phyloP scores from a whole-genome alignment of 1,140 invertebrate genomes.

The Lordiphosa collinella region DNA sequence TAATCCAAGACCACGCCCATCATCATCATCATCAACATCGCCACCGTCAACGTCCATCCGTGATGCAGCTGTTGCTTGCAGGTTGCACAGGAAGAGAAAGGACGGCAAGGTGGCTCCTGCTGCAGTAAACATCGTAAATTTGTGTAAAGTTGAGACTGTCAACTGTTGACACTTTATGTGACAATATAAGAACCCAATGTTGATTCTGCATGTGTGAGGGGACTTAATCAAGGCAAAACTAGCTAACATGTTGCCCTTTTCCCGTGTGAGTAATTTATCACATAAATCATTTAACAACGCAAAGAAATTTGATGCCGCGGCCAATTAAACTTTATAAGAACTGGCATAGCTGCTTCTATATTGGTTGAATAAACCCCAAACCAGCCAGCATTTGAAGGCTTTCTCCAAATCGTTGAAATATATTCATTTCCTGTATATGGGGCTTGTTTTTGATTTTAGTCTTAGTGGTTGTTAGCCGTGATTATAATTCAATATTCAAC shows the following conservation, averaged over 20 bases:
- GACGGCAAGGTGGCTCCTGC: neutral
- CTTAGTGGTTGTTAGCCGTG: too few species aligned
- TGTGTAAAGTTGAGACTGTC: constrained; percentile 52
- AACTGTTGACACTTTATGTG: constrained; percentile 57
- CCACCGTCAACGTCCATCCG: neutral
- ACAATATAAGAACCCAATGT: constrained; percentile 51
- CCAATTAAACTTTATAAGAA: too few species aligned
- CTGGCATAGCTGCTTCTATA: too few species aligned
- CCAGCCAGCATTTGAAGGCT: too few species aligned
- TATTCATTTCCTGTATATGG: too few species aligned
- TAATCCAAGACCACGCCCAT: constrained; percentile 11
- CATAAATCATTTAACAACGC: too few species aligned
- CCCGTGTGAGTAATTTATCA: too few species aligned
- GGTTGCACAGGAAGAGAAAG: neutral
- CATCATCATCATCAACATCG: neutral
- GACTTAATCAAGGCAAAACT: neutral
- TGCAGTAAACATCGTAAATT: constrained; percentile 36
- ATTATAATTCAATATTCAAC: too few species aligned
- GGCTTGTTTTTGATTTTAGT: too few species aligned
- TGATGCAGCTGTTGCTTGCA: constrained; percentile 23
- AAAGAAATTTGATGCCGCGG: too few species aligned
- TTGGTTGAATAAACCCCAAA: too few species aligned
- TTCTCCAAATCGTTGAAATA: too few species aligned
- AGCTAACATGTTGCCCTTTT: neutral
- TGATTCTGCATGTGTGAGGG: constrained; percentile 3